Evolutionary conservation across 2,113 vertebrate species (phyloP), one percentile per base, ranked within the genome.

Genomic region (Onychostoma macrolepis): DNA sequence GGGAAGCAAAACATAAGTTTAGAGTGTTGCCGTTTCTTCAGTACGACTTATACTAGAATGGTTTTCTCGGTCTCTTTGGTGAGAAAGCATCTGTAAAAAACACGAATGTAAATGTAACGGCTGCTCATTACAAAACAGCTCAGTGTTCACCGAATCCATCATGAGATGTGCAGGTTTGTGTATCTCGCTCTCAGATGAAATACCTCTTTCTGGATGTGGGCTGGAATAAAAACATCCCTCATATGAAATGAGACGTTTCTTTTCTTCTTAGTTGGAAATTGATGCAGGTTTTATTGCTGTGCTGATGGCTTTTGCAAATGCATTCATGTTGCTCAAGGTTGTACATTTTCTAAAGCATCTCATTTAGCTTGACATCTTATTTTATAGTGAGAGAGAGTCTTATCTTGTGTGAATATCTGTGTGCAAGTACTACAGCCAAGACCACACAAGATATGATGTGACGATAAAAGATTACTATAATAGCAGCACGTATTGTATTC

Each of bases 261-360:
- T 78, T 76, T 76, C 76, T 41, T 79, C 48, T 56, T 53, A 53
- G 26, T 79, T 79, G 50, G 53, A 41, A 61, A 61, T n/a, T 63
- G 30, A 13, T 77, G 74, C 1, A 0, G 74, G n/a, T 48, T 77
- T 77, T 77, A 77, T 30, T 50, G 43, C 24, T 77, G 74, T 28
- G 43, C 43, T 77, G 26, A 61, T 80, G 78, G 21, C n/a, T 80
- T 80, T 41, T 61, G 53, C 17, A 80, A 80, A 80, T 80, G 53
- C 11, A n/a, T 61, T 80, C 61, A 12, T 41, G 21, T 38, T 80
- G 33, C 78, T 56, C 28, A 79, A 56, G 77, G 45, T 79, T 79
- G 30, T 79, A 41, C 78, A n/a, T 80, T 80, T 63, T 63, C 78
- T 61, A 61, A 58, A 63, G 19, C 56, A 13, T 41, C 56, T 61